Evolutionary conservation across 2,888 invertebrate species (phyloP), one percentile per base, ranked within the genome.

Genomic region (Oeneis ivallda): DNA sequence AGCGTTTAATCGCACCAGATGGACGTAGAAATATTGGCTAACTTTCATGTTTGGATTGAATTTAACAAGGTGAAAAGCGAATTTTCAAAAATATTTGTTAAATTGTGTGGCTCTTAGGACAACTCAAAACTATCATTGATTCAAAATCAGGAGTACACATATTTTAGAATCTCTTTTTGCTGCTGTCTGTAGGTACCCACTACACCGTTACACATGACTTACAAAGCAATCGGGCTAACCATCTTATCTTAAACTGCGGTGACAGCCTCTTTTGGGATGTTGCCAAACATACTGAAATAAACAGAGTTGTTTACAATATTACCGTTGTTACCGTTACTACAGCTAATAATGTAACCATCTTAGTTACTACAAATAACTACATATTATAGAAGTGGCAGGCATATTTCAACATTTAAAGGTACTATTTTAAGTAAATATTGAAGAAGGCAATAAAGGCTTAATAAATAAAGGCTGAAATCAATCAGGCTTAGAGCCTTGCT

Each of bases 121-220:
- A n/a, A n/a, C n/a, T n/a, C n/a, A n/a, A n/a, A n/a, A n/a, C n/a
- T n/a, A n/a, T n/a, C n/a, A n/a, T n/a, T n/a, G n/a, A n/a, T n/a
- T n/a, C n/a, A n/a, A n/a, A n/a, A n/a, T n/a, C n/a, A 50, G 19
- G 11, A 50, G 26, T 9, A 50, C n/a, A n/a, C n/a, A n/a, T n/a
- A n/a, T n/a, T 26, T 26, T 26, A 26, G 5, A 8, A 11, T 50
- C 19, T 26, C 1, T 41, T 7, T 19, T 41, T 56, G 47, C 13
- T 49, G 49, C 15, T 39, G 50, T 37, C 49, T 50, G n/a, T n/a
- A n/a, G n/a, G 39, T 60, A 47, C 60, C 39, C 19, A 37, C 4
- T 32, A 34, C 74, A 83, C 87, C 85, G 86, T 86, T 86, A 87
- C 69, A 70, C 77, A 73, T 75, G 77, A 71, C 76, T 79, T 74